phyloP scores from a whole-genome alignment of 2,113 vertebrate genomes.

The Campylomormyrus tamandua region DNA sequence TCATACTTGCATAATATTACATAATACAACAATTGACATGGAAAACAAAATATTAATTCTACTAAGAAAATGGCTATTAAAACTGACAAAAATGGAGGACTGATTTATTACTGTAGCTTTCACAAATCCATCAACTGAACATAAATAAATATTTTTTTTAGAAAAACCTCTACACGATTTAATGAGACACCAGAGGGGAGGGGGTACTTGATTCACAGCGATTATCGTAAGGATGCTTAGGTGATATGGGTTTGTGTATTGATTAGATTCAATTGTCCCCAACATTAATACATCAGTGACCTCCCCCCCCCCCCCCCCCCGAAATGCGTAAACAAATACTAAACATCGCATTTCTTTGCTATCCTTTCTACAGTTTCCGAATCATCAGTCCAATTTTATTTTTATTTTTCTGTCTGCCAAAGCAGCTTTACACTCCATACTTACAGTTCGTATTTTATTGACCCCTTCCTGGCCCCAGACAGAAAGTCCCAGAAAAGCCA shows the following conservation, averaged over 20 bases:
- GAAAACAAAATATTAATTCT: neutral
- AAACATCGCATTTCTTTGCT: neutral
- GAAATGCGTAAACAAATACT: neutral
- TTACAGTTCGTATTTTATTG: neutral
- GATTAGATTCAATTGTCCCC: neutral
- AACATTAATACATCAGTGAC: neutral
- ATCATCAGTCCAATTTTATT: neutral
- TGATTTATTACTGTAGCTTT: neutral
- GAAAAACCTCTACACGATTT: neutral
- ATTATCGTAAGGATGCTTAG: neutral
- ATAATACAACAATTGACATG: neutral
- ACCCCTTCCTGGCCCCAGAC: neutral
- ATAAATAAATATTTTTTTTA: neutral
- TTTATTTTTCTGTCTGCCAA: neutral
- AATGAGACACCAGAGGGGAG: neutral
- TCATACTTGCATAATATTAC: neutral
- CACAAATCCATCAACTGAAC: neutral
- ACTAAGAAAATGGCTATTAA: neutral
- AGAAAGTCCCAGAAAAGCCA: neutral
- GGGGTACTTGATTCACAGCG: neutral
- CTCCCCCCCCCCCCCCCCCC: neutral
- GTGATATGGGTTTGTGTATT: neutral
- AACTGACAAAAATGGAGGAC: neutral
- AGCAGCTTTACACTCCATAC: neutral
- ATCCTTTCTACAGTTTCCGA: neutral